Evolutionary conservation across 1,140 invertebrate species (phyloP).

Genomic region (Tenebrio molitor): DNA sequence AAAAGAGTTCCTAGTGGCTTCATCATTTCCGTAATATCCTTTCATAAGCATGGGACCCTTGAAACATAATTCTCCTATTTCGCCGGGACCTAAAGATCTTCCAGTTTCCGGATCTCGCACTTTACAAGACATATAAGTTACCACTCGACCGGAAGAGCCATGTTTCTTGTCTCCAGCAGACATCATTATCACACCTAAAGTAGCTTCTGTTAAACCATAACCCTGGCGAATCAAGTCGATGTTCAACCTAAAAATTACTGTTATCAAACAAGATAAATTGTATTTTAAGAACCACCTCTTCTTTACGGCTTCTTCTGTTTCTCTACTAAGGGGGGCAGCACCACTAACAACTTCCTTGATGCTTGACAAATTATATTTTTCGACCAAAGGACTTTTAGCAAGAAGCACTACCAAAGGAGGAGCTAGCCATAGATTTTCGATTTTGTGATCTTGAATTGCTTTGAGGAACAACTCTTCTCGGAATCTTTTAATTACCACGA

Average conservation of each 20-base stretch:
- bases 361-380: constrained; percentile 65
- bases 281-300: constrained; percentile 8
- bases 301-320: constrained; percentile 51
- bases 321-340: constrained; percentile 66
- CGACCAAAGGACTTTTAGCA: constrained; percentile 56
- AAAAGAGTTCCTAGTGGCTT: constrained; percentile 74
- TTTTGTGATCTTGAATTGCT: constrained; percentile 49
- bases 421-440: constrained; percentile 37
- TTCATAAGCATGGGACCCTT: constrained; percentile 75
- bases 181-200: constrained; percentile 38
- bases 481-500: constrained; percentile 69
- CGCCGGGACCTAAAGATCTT: constrained; percentile 70
- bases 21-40: constrained; percentile 73
- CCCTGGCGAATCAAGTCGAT: constrained; percentile 28
- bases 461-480: constrained; percentile 67
- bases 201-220: constrained; percentile 49
- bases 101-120: constrained; percentile 74
- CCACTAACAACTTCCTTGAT: constrained; percentile 65
- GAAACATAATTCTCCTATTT: constrained; percentile 79
- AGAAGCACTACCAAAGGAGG: constrained; percentile 53
- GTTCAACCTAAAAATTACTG: neutral
- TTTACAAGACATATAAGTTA: constrained; percentile 71
- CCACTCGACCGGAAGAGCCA: constrained; percentile 60
- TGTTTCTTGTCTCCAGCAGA: constrained; percentile 11
- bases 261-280: neutral